A percentile compares a stretch with the other conserved stretches of the same genome.
These are phyloP conservation scores for Pyrrhia umbra DNA, from an alignment of 2,888 invertebrate species.

Conservation along the genomic window DNA sequence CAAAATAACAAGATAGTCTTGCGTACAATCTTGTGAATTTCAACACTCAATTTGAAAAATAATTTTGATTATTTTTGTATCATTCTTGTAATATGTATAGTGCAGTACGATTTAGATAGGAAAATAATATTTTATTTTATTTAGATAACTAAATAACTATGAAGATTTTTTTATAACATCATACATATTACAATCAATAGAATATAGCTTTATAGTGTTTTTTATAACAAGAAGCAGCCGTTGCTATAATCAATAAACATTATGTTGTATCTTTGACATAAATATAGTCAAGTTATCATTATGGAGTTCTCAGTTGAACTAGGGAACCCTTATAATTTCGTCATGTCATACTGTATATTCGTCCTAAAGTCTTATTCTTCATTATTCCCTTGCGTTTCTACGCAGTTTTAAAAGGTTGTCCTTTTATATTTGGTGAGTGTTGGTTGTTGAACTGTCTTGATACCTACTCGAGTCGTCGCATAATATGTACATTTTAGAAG, in stretches of 20 bases:
- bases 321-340: too few species aligned
- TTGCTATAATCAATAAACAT: conserved; percentile 1
- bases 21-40: conserved; percentile 43
- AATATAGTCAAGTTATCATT: not conserved
- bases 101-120: conserved; percentile 42
- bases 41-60: conserved; percentile 47
- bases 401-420: too few species aligned
- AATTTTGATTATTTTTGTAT: conserved; percentile 37
- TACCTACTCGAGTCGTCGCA: too few species aligned
- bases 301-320: not conserved
- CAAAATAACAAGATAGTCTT: conserved; percentile 53
- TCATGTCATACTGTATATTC: too few species aligned
- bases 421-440: too few species aligned
- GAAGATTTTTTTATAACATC: conserved; percentile 28
- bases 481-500: too few species aligned
- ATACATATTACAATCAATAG: conserved; percentile 49
- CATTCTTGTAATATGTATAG: conserved; percentile 50
- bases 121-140: conserved; percentile 48
- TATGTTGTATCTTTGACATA: not conserved
- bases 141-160: conserved; percentile 23
- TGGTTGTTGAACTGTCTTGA: too few species aligned
- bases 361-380: too few species aligned
- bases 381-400: too few species aligned
- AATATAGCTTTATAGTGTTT: conserved; percentile 36
- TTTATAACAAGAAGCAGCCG: conserved; percentile 38